Percentiles rank a stretch among this genome's conserved stretches.
Evolutionary conservation across 2,888 invertebrate species (phyloP).

Genomic region (Silvanus unidentatus): DNA sequence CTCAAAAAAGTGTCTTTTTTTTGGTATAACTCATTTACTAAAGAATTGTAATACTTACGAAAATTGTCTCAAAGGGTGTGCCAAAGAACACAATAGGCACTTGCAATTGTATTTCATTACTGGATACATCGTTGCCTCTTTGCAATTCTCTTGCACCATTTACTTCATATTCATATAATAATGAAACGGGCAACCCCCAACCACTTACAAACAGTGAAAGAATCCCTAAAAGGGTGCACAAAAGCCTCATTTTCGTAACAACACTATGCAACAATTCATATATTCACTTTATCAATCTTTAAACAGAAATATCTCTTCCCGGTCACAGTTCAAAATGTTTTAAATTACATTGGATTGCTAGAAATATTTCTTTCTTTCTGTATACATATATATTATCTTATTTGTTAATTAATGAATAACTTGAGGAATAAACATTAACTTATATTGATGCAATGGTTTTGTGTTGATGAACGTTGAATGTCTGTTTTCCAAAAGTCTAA

Average conservation of each 20-base stretch:
- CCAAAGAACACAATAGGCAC: slow-evolving; percentile 78
- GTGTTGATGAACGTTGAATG: no score
- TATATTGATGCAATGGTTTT: no score
- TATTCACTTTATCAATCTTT: slow-evolving; percentile 6
- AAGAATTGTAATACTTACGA: slow-evolving; percentile 60
- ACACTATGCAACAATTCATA: not conserved
- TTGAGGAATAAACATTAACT: no score
- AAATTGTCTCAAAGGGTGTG: slow-evolving; percentile 66
- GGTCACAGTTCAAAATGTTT: slow-evolving; percentile 19
- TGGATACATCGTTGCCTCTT: slow-evolving; percentile 56
- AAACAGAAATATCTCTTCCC: slow-evolving; percentile 16
- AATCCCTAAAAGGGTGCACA: not conserved
- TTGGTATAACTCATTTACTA: no score
- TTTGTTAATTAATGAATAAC: no score
- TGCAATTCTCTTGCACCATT: slow-evolving; percentile 53
- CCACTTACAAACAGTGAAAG: slow-evolving; percentile 15
- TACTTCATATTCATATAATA: slow-evolving; percentile 57
- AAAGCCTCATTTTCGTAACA: slow-evolving; percentile 15
- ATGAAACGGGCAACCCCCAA: slow-evolving; percentile 46
- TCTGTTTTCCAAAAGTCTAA: no score
- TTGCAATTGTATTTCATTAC: slow-evolving; percentile 58
- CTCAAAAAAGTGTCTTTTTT: no score
- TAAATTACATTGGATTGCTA: no score
- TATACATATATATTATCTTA: no score
- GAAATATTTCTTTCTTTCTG: no score